These are phyloP conservation scores for Cephalotes varians DNA, from an alignment of 2,888 invertebrate species.

Conservation along the genomic window DNA sequence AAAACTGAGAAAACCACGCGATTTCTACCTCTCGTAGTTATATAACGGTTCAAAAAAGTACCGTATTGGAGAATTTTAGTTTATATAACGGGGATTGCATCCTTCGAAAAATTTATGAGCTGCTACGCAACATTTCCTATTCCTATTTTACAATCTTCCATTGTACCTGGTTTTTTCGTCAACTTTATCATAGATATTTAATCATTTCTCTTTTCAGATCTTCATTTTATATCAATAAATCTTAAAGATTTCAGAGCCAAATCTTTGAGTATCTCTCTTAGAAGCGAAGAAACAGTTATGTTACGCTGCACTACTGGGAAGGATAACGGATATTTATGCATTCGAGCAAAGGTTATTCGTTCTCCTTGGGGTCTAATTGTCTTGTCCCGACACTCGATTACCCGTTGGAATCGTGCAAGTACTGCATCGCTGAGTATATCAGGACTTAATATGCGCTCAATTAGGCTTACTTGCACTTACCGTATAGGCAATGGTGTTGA, in stretches of 20 bases:
- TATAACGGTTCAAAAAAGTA: neutral
- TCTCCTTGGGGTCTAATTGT: conserved; percentile 69
- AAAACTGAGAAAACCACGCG: neutral
- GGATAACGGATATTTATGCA: conserved; percentile 63
- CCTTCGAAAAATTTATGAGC: conserved; percentile 18
- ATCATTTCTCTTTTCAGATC: neutral
- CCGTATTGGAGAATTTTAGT: conserved; percentile 17
- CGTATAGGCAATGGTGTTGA: conserved; percentile 92
- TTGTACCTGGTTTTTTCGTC: neutral
- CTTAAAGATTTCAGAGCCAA: neutral
- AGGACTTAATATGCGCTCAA: conserved; percentile 36
- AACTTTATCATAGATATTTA: neutral
- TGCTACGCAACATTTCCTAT: neutral
- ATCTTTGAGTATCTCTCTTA: neutral
- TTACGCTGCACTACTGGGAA: conserved; percentile 5
- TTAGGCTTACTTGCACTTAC: conserved; percentile 86
- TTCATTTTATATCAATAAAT: conserved; percentile 8
- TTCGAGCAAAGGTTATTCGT: conserved; percentile 62
- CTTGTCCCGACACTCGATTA: conserved; percentile 36
- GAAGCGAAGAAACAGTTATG: conserved; percentile 6
- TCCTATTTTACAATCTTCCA: conserved; percentile 1
- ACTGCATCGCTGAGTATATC: conserved; percentile 14
- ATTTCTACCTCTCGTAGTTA: neutral
- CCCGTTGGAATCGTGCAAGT: conserved; percentile 3
- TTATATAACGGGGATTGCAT: conserved; percentile 12